Evolutionary conservation across 2,113 vertebrate genomes (phyloP).

Genomic region (Thalassarche chlororhynchos): DNA sequence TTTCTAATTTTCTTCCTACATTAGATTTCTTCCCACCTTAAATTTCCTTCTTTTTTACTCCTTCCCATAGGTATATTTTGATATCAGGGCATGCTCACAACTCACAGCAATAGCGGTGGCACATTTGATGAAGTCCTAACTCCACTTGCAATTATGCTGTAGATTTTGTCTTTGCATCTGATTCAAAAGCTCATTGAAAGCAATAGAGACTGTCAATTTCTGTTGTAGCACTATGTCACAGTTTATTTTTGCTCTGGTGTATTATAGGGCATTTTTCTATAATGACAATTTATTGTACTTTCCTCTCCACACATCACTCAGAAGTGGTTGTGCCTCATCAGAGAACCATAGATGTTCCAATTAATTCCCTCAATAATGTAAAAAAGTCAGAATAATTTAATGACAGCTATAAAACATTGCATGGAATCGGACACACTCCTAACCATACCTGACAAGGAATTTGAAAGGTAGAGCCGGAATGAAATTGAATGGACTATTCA

Average conservation of each 20-base stretch:
- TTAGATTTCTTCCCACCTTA: not conserved
- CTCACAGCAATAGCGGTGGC: not conserved
- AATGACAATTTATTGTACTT: constrained; percentile 5
- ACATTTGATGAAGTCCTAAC: not conserved
- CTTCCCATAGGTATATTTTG: not conserved
- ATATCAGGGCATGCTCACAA: not conserved
- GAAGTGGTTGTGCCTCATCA: not conserved
- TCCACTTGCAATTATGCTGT: not conserved
- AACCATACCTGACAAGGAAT: not conserved
- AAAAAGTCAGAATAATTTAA: not conserved
- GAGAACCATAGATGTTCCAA: not conserved
- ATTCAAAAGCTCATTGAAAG: not conserved
- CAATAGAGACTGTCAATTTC: not conserved
- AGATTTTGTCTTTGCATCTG: not conserved
- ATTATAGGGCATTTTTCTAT: not conserved
- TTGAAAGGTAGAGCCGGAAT: not conserved
- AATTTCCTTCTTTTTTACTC: not conserved
- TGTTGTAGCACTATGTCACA: not conserved
- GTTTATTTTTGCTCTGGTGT: not conserved
- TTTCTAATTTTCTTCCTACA: not conserved
- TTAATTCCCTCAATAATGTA: not conserved
- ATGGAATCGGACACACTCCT: not conserved
- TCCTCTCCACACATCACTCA: not conserved
- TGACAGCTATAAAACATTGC: not conserved
- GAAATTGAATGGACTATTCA: not conserved